Evolutionary conservation across 2,888 invertebrate genomes (phyloP), one percentile per base, ranked within the genome.

Genomic region (Limnephilus rhombicus): DNA sequence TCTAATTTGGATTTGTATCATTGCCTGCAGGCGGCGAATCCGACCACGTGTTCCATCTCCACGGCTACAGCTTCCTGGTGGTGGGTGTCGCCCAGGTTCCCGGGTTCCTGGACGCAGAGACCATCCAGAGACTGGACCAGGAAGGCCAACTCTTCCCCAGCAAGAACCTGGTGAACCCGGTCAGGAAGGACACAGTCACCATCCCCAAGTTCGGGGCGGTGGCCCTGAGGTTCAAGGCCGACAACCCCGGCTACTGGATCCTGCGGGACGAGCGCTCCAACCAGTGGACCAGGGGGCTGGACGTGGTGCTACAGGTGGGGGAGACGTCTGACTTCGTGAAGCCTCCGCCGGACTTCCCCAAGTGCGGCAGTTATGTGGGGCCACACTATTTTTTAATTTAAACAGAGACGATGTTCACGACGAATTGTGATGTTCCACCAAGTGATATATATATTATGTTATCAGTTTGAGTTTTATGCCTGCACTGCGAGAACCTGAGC

Each of bases 221-320:
- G 0, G 97, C 97, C 3, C 94, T 98, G 80, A 96, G 98, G 92
- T 98, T 98, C 94, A 96, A 97, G 94, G 98, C 98, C 15, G 96
- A 97, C 94, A 98, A 98, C 95, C 98, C 98, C 94, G 98, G 98
- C 24, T 98, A 97, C 94, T 98, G 98, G 98, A 96, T 98, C 95
- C 96, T 98, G 95, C 97, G 98, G 94, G 98, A 98, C 94, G 98
- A 98, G 94, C 96, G 97, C 90, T 97, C 98, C 0, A 96, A 97
- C 34, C 97, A 98, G 94, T 97, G 98, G 97, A 97, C 98, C 0
- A 96, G 97, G 93, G 98, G 98, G 0, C 95, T 98, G 94, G 98
- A 98, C 93, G 96, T 98, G 91, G 96, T 98, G 49, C 95, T 98
- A 29, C 97, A 98, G 95, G 98, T 98, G 4, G 98, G 98, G 0